phyloP scores from a whole-genome alignment of 2,113 vertebrate species.

The Baryphthengus martii region DNA sequence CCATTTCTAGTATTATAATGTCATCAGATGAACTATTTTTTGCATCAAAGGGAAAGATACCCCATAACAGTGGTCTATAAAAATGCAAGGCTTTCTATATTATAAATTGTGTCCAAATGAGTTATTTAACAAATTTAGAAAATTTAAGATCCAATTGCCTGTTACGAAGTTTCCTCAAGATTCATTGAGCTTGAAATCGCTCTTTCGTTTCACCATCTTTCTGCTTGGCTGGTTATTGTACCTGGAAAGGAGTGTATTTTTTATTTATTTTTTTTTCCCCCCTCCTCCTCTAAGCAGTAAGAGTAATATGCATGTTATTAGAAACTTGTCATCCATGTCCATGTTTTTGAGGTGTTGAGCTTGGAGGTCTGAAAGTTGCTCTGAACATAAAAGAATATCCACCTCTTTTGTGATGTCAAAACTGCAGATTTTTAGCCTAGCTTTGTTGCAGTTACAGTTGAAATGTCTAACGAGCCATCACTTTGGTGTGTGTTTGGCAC shows the following conservation, averaged over 20 bases:
- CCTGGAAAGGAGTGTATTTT: background rate
- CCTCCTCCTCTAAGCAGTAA: background rate
- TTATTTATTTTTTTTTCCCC: background rate
- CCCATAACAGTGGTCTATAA: background rate
- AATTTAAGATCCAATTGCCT: background rate
- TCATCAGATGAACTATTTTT: background rate
- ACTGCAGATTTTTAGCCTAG: background rate
- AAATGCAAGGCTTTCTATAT: background rate
- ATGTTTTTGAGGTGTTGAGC: background rate
- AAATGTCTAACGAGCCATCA: background rate
- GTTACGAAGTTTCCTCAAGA: background rate
- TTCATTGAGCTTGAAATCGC: background rate
- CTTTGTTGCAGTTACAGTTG: background rate
- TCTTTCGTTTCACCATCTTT: background rate
- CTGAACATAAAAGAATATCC: background rate
- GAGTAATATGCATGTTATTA: background rate
- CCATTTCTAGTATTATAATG: background rate
- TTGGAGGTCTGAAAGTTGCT: background rate
- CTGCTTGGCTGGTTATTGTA: background rate
- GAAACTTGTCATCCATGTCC: background rate
- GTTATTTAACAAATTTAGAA: background rate
- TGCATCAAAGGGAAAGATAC: background rate
- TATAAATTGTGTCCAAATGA: background rate
- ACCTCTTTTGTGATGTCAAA: background rate
- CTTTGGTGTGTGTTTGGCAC: background rate